Evolutionary conservation across 2,888 invertebrate species (phyloP).

Genomic region (Catonia carolina): DNA sequence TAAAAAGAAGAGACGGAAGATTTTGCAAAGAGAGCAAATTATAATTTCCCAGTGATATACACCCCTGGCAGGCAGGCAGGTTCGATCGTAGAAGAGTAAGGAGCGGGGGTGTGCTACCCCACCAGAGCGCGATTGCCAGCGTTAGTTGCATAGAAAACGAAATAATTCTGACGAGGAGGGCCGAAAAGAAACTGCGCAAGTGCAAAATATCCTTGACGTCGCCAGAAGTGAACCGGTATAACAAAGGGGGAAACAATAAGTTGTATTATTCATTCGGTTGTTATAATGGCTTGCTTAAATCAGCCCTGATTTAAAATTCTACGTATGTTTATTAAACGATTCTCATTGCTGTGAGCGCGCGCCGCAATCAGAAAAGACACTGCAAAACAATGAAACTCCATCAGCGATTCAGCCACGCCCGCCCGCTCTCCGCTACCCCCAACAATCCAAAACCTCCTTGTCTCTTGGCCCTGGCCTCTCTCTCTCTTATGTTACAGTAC

Average conservation of each 20-base stretch:
- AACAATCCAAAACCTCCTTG: too few species aligned
- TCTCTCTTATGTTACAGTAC: too few species aligned
- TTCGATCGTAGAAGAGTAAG: conserved; percentile 10
- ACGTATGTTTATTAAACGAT: conserved; percentile 14
- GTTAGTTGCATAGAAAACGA: conserved; percentile 22
- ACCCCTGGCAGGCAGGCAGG: conserved; percentile 11
- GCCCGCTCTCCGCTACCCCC: too few species aligned
- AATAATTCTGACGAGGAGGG: conserved; percentile 21
- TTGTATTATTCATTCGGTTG: conserved; percentile 6
- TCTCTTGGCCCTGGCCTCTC: too few species aligned
- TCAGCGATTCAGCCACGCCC: too few species aligned
- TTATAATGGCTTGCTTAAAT: conserved; percentile 11
- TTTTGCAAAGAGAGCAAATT: conserved; percentile 21
- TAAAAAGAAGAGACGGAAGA: conserved; percentile 1
- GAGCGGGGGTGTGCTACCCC: neutral
- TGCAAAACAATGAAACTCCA: neutral
- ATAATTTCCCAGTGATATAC: conserved; percentile 22
- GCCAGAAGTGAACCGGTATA: conserved; percentile 13
- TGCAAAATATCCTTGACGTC: conserved; percentile 13
- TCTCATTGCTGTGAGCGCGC: neutral
- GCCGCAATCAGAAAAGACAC: neutral
- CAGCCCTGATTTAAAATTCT: conserved; percentile 10
- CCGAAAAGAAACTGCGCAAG: conserved; percentile 21
- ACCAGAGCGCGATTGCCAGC: neutral
- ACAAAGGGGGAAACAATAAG: conserved; percentile 5